phyloP scores from a whole-genome alignment of 2,113 vertebrate genomes.

The Catharus minimus region DNA sequence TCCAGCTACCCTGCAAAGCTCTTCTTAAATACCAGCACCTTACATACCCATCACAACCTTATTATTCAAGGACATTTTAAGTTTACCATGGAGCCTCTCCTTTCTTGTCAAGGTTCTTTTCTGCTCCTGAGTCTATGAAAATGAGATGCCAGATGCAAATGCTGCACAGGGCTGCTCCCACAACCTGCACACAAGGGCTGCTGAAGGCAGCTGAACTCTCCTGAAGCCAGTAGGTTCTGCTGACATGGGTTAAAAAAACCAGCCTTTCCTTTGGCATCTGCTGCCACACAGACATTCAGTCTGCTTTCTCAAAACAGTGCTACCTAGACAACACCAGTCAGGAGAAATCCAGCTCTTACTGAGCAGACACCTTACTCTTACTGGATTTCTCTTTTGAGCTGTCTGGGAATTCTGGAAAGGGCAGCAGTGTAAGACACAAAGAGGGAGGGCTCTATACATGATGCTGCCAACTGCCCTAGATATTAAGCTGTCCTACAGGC shows the following conservation, averaged over 20 bases:
- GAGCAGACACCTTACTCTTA: not conserved
- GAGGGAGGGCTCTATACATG: fast-evolving
- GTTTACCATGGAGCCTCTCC: not conserved
- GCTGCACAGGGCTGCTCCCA: not conserved
- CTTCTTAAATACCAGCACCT: not conserved
- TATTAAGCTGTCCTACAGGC: not conserved
- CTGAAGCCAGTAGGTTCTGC: not conserved
- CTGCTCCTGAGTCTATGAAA: not conserved
- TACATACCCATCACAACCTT: not conserved
- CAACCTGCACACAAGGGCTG: not conserved
- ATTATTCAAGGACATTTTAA: not conserved
- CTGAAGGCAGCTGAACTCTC: fast-evolving
- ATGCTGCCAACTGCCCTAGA: not conserved
- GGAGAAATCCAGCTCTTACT: not conserved
- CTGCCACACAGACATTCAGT: not conserved
- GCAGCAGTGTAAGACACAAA: not conserved
- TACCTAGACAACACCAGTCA: not conserved
- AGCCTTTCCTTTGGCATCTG: not conserved
- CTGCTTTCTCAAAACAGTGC: not conserved
- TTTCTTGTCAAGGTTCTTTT: not conserved
- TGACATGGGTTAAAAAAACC: not conserved
- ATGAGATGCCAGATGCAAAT: not conserved
- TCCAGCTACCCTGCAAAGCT: not conserved
- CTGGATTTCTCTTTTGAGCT: not conserved
- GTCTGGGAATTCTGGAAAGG: not conserved